Evolutionary conservation across 1,140 invertebrate genomes (phyloP), one percentile per base, ranked within the genome.

Genomic region (Diprion similis): DNA sequence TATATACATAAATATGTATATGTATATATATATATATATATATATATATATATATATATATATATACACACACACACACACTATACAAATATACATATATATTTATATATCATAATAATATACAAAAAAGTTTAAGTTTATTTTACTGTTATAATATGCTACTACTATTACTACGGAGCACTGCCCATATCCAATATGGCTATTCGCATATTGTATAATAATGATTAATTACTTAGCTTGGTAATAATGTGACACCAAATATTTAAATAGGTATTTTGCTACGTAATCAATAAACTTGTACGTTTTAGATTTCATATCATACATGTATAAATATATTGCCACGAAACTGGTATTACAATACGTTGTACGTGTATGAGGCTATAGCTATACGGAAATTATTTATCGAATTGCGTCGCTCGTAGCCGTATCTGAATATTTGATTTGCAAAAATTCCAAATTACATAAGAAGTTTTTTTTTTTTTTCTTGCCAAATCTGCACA

Each of bases 231-330:
- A 78, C 70, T 81, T 85, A 86, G 81, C 83, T 78, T 82, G 77
- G 78, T 86, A 85, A 86, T 82, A 73, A 79, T 83, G 82, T 84
- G 82, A 86, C 80, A 80, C 86, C 87, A 87, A 87, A 87, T 88
- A 87, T 87, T 87, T 86, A 87, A 87, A 82, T 84, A 85, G 78
- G 81, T 85, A 85, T 85, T 87, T 86, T 85, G 82, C 82, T 87
- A 85, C 83, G 80, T 87, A 88, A 82, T 80, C 83, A 82, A 82
- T 81, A 83, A 81, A 81, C 82, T 82, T 81, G 78, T 84, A 81
- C 80, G 79, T 79, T 80, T 73, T 73, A 64, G 46, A 64, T 64
- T 64, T 7, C 1, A 15, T 64, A 37, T 37, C 24, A 37, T 37
- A 37, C 24, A 37, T 37, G 24, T 37, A 37, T 37, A 37, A 37